Evolutionary conservation across 2,113 vertebrate genomes (phyloP), one percentile per base, ranked within the genome.

Genomic region (Elanoides forficatus): DNA sequence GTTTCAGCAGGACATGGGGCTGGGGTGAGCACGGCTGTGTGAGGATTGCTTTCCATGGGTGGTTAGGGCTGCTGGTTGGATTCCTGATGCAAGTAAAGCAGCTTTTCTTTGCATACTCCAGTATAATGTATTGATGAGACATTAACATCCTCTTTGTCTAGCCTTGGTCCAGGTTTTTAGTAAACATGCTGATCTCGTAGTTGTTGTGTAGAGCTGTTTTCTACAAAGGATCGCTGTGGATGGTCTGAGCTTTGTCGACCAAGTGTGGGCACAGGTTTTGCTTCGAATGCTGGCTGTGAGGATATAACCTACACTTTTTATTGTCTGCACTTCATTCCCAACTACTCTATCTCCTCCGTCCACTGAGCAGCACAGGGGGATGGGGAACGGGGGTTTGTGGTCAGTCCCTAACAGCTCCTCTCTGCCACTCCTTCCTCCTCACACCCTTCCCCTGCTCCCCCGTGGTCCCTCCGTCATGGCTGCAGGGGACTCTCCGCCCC

Each of bases 381-480:
- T 10, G 23, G 59, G 9, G 68, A 62, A 27, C 1, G 0, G 25
- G 23, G 32, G 17, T 2, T n/a, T 40, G 40, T 27, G n/a, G 21
- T 42, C 30, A 16, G 67, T 27, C 53, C 36, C 0, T 15, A 6
- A 10, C 13, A n/a, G 34, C 27, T 73, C 12, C 58, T 36, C 30
- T 63, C 29, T 1, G 2, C 14, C 0, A 0, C 81, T 34, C 11
- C 18, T 32, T 62, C 63, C 63, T n/a, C 50, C 72, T 70, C 56
- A 20, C 50, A 52, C 8, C 25, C 25, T 27, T 27, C 50, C 50
- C 50, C 25, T 52, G 50, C 50, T 50, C 13, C 48, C 48, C 1
- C 7, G 23, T 50, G 48, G 48, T 48, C 45, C 59, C 23, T 10
- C 36, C 32, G 4, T 30, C 40, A 12, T 7, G 55, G 40, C 62